phyloP scores from a whole-genome alignment of 2,797 vertebrate species.

The Australoheros facetus region DNA sequence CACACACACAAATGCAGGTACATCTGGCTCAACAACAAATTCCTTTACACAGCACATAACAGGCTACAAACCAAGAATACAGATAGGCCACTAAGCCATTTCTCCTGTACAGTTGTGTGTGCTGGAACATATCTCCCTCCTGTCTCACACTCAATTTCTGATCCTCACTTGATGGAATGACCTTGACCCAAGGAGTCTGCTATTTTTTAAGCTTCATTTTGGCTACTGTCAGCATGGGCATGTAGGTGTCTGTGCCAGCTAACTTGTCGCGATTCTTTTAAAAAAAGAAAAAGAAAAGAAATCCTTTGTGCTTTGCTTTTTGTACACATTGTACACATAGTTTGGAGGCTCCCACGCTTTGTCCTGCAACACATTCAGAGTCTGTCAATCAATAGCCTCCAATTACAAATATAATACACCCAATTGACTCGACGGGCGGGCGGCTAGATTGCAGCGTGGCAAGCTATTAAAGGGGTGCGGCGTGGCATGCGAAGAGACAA shows the following conservation, averaged over 20 bases:
- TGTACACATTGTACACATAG: conserved; percentile 30
- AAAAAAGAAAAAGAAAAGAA: conserved; percentile 8
- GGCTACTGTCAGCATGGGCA: conserved; percentile 45
- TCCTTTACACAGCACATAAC: conserved; percentile 27
- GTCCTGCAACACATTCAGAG: conserved; percentile 59
- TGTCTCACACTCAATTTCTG: conserved; percentile 47
- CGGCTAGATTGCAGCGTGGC: conserved; percentile 70
- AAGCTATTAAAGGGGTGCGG: conserved; percentile 78
- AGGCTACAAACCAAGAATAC: conserved; percentile 36
- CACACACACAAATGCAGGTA: not conserved
- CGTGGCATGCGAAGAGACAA: conserved; percentile 57
- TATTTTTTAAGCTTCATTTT: conserved; percentile 52
- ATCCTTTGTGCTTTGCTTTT: conserved; percentile 55
- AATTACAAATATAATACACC: conserved; percentile 81
- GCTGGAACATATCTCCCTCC: conserved; percentile 9
- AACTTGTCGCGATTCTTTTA: conserved; percentile 16
- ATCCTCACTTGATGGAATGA: conserved; percentile 48
- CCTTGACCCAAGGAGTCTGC: conserved; percentile 49
- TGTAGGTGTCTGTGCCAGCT: conserved; percentile 14
- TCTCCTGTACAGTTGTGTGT: conserved; percentile 17
- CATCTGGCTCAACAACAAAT: conserved; percentile 27
- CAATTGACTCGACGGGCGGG: conserved; percentile 72
- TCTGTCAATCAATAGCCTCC: conserved; percentile 80
- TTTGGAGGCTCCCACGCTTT: conserved; percentile 55
- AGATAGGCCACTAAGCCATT: conserved; percentile 29